Evolutionary conservation across 2,888 invertebrate genomes (phyloP), one percentile per base, ranked within the genome.

Genomic region (Acanthopleura granulata): DNA sequence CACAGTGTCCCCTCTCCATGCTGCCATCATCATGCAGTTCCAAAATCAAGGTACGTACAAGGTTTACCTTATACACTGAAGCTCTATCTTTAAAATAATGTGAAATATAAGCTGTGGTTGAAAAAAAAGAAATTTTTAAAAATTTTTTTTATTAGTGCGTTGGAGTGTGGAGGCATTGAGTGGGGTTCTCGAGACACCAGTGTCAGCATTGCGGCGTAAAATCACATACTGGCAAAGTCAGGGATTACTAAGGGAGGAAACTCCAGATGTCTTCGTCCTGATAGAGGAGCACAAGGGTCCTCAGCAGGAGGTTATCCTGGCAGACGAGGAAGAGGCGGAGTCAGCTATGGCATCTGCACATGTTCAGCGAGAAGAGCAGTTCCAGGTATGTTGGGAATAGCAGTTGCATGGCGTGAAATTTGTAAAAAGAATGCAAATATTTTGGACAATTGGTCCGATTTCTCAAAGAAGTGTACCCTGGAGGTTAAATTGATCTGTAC

Each of bases 221-320:
- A 95, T 98, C 66, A 93, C 95, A 4, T 97, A 95, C 88, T 98
- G 98, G 98, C 96, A 97, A 87, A 95, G 96, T n/a, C 95, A 97
- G 91, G 97, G 97, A 0, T 91, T 97, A 15, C 92, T 98, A 78
- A 93, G 93, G 76, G 97, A 97, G 90, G 93, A 93, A 18, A 92
- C 93, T 72, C 92, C 93, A 0, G 96, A 97, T 88, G 92, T 93
- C 3, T 97, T 94, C 79, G 80, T 88, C 51, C 82, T 91, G 75
- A 86, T 90, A 14, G 91, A 91, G 81, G 91, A 91, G 72, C 88
- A 88, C 73, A 86, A 84, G 70, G 86, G 85, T 18, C 76, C 84
- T 72, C 79, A 83, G 30, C 85, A 86, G 76, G 85, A 86, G 57
- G 80, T 82, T 22, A 74, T 85, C 30, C 79, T 83, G 62, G 94